Evolutionary conservation across 2,113 vertebrate species (phyloP).

Genomic region (Chaenogobius annularis): DNA sequence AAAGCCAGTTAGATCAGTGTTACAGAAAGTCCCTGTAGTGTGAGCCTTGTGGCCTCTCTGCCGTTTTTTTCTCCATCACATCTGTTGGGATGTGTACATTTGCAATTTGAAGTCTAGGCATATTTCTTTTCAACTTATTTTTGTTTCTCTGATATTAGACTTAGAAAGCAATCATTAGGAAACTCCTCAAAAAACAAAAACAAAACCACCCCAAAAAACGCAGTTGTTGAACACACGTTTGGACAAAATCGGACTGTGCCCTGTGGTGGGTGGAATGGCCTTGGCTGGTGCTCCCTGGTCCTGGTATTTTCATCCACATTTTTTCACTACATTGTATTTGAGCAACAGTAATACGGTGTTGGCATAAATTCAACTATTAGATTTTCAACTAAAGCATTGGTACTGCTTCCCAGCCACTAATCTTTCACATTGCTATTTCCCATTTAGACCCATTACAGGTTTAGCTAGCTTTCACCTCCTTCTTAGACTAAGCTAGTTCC

Average conservation of each 20-base stretch:
- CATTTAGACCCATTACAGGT: slow-evolving; percentile 39
- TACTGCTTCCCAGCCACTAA: slow-evolving; percentile 40
- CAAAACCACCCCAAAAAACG: slow-evolving; percentile 8
- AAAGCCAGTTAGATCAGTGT: slow-evolving; percentile 57
- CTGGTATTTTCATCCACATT: slow-evolving; percentile 6
- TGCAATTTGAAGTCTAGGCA: slow-evolving; percentile 61
- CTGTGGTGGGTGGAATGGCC: slow-evolving; percentile 5
- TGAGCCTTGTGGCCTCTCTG: slow-evolving; percentile 46
- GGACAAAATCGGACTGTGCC: neutral
- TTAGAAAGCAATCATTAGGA: slow-evolving; percentile 33
- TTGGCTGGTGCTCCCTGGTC: neutral
- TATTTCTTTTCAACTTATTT: slow-evolving; percentile 65
- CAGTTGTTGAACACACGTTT: neutral
- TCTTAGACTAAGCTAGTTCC: slow-evolving; percentile 34
- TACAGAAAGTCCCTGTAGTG: slow-evolving; percentile 60
- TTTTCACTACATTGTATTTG: slow-evolving; percentile 30
- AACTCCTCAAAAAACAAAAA: slow-evolving; percentile 38
- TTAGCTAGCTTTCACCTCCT: slow-evolving; percentile 52
- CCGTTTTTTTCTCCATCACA: slow-evolving; percentile 55
- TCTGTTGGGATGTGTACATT: slow-evolving; percentile 68
- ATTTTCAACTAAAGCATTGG: slow-evolving; percentile 39
- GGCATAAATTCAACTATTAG: slow-evolving; percentile 51
- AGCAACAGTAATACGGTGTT: slow-evolving; percentile 40
- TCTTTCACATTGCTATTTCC: slow-evolving; percentile 37
- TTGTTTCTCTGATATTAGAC: slow-evolving; percentile 56